Evolutionary conservation across 2,113 vertebrate genomes (phyloP), one percentile per base, ranked within the genome.

Genomic region (Leucosticte australis): DNA sequence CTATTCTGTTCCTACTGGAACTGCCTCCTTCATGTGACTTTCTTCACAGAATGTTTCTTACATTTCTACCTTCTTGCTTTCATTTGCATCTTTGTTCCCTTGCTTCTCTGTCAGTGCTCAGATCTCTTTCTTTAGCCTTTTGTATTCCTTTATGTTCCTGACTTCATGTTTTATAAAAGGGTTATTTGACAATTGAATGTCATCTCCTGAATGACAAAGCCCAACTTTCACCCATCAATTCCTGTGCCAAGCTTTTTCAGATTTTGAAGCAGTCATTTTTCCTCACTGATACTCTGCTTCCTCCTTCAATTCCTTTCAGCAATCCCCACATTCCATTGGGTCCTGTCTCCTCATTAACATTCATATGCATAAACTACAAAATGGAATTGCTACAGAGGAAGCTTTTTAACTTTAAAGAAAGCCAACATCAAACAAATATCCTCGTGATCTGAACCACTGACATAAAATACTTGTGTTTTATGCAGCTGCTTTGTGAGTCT

Each of bases 371-470:
- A 14, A 74, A 81, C 19, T 26, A 86, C 5, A 2, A 50, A 79
- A 84, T 0, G 3, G 27, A 83, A 86, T 9, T 62, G 39, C 71
- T 81, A 70, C 42, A 62, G 6, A 57, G 47, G 26, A 90, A 89
- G 60, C 71, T 80, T 96, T 90, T 67, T 46, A 53, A 82, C 68
- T 86, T 77, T 70, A 49, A 86, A 90, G 76, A 90, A 74, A 93
- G 42, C 12, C 46, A 92, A 80, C 85, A 80, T 90, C 59, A 90
- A 83, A 70, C 27, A 87, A 77, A 79, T 33, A 76, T 49, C 47
- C 57, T 46, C 7, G 1, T 33, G 30, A 87, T 65, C 49, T 85
- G n/a, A 93, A 85, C 11, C 49, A 82, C 46, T 52, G 57, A 87
- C 75, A 68, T 26, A 47, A 89, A 89, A 82, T 6, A 44, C 15